phyloP scores from a whole-genome alignment of 2,888 invertebrate species.

The Rhingia rostrata region DNA sequence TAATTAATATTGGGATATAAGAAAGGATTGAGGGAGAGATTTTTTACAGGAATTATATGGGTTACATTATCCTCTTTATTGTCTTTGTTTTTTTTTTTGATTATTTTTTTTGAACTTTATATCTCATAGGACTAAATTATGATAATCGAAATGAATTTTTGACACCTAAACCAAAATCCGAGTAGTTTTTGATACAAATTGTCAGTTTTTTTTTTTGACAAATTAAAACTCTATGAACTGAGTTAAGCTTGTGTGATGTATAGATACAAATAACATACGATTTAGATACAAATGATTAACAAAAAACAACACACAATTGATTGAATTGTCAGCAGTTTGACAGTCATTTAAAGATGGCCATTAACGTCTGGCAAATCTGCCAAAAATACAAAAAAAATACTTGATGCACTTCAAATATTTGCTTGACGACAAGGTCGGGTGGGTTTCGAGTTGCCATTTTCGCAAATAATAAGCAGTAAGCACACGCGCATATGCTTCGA shows the following conservation, averaged over 20 bases:
- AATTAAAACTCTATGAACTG: no score
- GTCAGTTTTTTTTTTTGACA: no score
- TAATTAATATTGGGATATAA: not conserved
- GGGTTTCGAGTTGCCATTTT: constrained; percentile 9
- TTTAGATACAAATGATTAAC: no score
- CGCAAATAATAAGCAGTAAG: not conserved
- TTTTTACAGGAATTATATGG: constrained; percentile 14
- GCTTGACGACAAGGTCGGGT: constrained; percentile 41
- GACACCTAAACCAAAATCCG: not conserved
- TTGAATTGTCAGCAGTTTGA: not conserved
- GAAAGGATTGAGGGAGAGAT: not conserved
- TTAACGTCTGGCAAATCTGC: constrained; percentile 2
- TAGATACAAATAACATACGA: no score
- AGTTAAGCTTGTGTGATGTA: no score
- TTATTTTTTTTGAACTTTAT: not conserved
- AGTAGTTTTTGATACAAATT: no score
- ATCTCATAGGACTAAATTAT: no score
- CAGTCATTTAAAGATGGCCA: constrained; percentile 1
- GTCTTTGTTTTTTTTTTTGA: not conserved
- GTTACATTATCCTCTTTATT: not conserved
- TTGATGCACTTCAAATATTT: constrained; percentile 23
- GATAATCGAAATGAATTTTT: constrained; percentile 26
- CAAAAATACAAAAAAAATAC: not conserved
- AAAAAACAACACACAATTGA: no score
- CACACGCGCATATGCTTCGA: not conserved